Evolutionary conservation across 2,888 invertebrate genomes (phyloP).

Genomic region (Cybosia mesomella): DNA sequence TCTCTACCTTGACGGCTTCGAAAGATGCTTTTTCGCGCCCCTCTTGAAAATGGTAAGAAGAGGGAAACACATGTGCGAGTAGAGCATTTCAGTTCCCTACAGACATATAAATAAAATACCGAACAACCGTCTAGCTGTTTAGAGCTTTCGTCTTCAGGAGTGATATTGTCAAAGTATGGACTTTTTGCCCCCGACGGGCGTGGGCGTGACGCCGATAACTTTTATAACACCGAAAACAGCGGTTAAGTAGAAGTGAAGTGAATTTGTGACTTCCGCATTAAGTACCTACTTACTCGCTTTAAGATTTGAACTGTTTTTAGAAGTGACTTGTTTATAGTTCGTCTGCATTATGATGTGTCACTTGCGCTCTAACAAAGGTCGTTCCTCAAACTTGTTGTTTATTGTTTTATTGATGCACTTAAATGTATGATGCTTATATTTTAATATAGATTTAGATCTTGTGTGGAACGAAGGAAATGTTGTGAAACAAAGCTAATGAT

Average conservation of each 20-base stretch:
- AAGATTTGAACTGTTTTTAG: constrained; percentile 35
- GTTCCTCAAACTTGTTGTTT: constrained; percentile 23
- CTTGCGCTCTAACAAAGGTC: constrained; percentile 37
- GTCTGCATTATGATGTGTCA: constrained; percentile 23
- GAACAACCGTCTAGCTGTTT: too few species aligned
- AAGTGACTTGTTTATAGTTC: constrained; percentile 22
- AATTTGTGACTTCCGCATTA: constrained; percentile 51
- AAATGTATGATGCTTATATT: not conserved
- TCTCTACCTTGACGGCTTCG: too few species aligned
- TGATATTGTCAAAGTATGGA: constrained; percentile 40
- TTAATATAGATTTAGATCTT: not conserved
- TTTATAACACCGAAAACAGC: constrained; percentile 45
- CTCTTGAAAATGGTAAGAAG: too few species aligned
- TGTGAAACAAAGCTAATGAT: too few species aligned
- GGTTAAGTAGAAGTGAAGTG: constrained; percentile 46
- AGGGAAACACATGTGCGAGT: too few species aligned
- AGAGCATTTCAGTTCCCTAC: too few species aligned
- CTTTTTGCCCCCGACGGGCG: constrained; percentile 27
- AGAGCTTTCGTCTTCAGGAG: not conserved
- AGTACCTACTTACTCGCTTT: constrained; percentile 32
- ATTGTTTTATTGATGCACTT: constrained; percentile 5
- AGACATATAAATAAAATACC: too few species aligned
- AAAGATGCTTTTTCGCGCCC: too few species aligned
- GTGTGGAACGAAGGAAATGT: not conserved
- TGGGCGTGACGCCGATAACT: constrained; percentile 38